A percentile compares a stretch with the other conserved stretches of the same genome.
Evolutionary conservation across 2,888 invertebrate species (phyloP).

Genomic region (Agriopis leucophaearia): DNA sequence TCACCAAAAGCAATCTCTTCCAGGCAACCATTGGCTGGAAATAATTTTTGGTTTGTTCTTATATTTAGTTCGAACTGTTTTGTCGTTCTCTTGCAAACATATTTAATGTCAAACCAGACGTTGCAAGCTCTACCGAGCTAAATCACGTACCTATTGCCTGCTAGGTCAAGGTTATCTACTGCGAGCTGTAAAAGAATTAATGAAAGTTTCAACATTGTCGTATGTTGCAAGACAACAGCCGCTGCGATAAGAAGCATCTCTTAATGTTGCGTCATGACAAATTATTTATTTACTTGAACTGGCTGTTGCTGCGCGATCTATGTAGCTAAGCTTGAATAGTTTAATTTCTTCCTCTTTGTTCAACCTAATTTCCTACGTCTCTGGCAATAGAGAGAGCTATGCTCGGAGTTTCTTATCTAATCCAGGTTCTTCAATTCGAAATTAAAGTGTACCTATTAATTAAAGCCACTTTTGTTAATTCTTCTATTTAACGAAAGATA

Average conservation of each 20-base stretch:
- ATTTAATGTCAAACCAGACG: background rate
- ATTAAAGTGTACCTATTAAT: background rate
- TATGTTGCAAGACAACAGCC: slow-evolving; percentile 21
- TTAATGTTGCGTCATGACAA: slow-evolving; percentile 7
- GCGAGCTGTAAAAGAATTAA: slow-evolving; percentile 11
- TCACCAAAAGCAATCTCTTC: too few relatives aligned
- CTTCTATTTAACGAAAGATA: background rate
- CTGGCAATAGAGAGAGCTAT: too few relatives aligned
- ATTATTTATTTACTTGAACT: slow-evolving; percentile 3
- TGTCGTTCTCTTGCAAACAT: background rate
- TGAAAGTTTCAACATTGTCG: slow-evolving; percentile 26
- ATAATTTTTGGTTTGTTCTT: background rate
- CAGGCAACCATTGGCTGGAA: too few relatives aligned
- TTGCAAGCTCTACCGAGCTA: background rate
- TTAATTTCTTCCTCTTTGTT: background rate
- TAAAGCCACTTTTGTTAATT: background rate
- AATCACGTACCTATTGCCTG: slow-evolving; percentile 19
- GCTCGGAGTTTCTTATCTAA: too few relatives aligned
- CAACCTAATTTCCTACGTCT: too few relatives aligned
- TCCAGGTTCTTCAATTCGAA: too few relatives aligned
- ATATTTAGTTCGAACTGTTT: background rate
- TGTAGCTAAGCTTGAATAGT: background rate
- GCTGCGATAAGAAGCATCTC: slow-evolving; percentile 17
- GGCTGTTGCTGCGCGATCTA: background rate
- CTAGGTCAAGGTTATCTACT: slow-evolving; percentile 31